A percentile compares a stretch with the other conserved stretches of the same genome.
Evolutionary conservation across 2,888 invertebrate genomes (phyloP).

Genomic region (Agelastica alni): DNA sequence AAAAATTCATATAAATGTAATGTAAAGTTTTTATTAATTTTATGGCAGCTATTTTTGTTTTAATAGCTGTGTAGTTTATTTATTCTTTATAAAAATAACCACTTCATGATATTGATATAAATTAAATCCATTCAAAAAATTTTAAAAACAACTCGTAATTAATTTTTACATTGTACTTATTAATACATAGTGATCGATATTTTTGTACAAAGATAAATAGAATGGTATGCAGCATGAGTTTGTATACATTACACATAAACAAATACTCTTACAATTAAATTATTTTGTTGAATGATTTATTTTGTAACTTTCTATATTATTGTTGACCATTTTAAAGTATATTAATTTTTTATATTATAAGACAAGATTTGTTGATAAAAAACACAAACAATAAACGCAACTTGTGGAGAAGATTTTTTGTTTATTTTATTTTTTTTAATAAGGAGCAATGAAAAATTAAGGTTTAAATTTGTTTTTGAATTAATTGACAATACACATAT

Average conservation of each 20-base stretch:
- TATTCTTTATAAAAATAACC: no score
- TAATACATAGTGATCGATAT: slow-evolving; percentile 24
- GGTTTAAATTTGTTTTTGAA: no score
- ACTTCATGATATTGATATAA: no score
- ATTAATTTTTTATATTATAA: slow-evolving; percentile 24
- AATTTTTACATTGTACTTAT: slow-evolving; percentile 19
- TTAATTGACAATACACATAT: no score
- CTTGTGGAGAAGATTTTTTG: slow-evolving; percentile 1
- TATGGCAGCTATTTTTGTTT: no score
- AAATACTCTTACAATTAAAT: slow-evolving; percentile 26
- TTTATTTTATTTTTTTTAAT: neutral
- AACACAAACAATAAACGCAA: slow-evolving; percentile 4
- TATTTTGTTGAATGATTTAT: slow-evolving; percentile 25
- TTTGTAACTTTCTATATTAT: slow-evolving; percentile 25
- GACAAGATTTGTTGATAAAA: slow-evolving; percentile 5
- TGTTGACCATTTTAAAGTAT: slow-evolving; percentile 28
- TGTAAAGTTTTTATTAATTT: no score
- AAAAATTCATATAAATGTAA: no score
- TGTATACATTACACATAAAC: slow-evolving; percentile 31
- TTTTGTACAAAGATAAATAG: slow-evolving; percentile 27
- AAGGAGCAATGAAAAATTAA: no score
- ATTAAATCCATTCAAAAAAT: no score
- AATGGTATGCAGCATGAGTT: slow-evolving; percentile 32
- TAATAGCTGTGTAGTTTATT: no score
- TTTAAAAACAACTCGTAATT: slow-evolving; percentile 4